Evolutionary conservation across 2,888 invertebrate species (phyloP).

Genomic region (Microplitis manilae): DNA sequence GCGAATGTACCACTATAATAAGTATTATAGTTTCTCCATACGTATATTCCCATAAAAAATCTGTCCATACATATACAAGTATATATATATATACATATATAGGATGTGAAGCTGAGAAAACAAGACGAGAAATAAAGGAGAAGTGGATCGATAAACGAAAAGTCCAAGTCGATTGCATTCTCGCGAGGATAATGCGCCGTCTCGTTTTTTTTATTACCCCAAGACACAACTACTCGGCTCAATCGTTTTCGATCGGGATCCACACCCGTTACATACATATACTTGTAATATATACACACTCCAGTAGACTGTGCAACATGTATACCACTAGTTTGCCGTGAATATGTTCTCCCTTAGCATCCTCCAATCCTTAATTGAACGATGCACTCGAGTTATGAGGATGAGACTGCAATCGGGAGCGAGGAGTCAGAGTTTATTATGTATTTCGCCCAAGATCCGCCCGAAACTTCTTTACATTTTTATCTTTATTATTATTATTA

Average conservation of each 20-base stretch:
- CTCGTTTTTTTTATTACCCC: conserved; percentile 45
- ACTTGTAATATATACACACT: neutral
- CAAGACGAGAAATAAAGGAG: conserved; percentile 28
- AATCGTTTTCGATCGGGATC: conserved; percentile 26
- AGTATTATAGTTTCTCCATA: conserved; percentile 3
- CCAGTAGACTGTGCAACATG: neutral
- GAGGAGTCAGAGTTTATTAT: conserved; percentile 33
- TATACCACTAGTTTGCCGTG: neutral
- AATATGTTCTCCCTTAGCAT: conserved; percentile 8
- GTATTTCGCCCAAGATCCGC: conserved; percentile 27
- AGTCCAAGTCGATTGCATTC: conserved; percentile 39
- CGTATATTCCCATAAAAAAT: neutral
- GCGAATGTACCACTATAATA: conserved; percentile 8
- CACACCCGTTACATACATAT: neutral
- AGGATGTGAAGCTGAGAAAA: conserved; percentile 15
- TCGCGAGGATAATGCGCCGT: conserved; percentile 35
- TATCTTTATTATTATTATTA: conserved; percentile 23
- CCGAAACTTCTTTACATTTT: conserved; percentile 27
- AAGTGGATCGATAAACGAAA: conserved; percentile 44
- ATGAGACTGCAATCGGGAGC: conserved; percentile 35
- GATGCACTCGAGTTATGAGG: conserved; percentile 41
- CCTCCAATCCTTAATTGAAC: conserved; percentile 40
- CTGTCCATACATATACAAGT: neutral
- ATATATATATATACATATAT: conserved; percentile 28
- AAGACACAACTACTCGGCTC: conserved; percentile 14